Conservation (phyloP, 2,888 invertebrate species). For the Girardia tigrina region DNA sequence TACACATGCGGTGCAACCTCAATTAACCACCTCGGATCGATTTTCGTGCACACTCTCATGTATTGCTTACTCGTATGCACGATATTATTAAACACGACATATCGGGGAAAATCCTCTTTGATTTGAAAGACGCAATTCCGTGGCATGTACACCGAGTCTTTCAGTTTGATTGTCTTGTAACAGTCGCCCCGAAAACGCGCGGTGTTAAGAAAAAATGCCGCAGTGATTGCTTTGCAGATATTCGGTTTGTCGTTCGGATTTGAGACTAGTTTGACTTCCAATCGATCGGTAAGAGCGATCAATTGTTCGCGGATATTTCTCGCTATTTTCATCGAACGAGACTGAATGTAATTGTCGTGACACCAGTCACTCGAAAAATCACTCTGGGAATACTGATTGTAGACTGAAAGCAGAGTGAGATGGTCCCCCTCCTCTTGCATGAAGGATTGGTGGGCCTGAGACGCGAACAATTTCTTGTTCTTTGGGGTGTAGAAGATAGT, state of each 20-base stretch:
- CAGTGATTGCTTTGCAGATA: slow-evolving; percentile 61
- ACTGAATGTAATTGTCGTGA: slow-evolving; percentile 94
- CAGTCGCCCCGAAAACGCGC: slow-evolving; percentile 72
- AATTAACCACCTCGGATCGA: slow-evolving; percentile 88
- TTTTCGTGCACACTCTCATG: slow-evolving; percentile 92
- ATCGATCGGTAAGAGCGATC: slow-evolving; percentile 80
- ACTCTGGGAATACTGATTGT: slow-evolving; percentile 59
- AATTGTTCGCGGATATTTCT: slow-evolving; percentile 88
- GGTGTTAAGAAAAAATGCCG: slow-evolving; percentile 95
- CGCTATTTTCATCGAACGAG: slow-evolving; percentile 83
- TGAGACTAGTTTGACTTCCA: slow-evolving; percentile 83
- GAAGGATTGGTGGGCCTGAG: slow-evolving; percentile 66
- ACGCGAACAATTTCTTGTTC: slow-evolving; percentile 92
- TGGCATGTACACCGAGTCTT: slow-evolving; percentile 86
- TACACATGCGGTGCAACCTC: slow-evolving; percentile 99
- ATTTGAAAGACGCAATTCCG: slow-evolving; percentile 70
- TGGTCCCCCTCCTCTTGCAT: slow-evolving; percentile 84
- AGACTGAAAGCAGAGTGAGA: slow-evolving; percentile 81
- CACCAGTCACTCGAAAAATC: slow-evolving; percentile 93
- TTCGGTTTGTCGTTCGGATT: slow-evolving; percentile 49
- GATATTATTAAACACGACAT: slow-evolving; percentile 89
- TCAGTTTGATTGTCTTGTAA: slow-evolving; percentile 92
- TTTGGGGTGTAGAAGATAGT: slow-evolving; percentile 87
- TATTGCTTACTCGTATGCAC: slow-evolving; percentile 97
- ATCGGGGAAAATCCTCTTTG: slow-evolving; percentile 86